These are phyloP conservation scores for Lonchura striata DNA, from an alignment of 2,113 vertebrate species.

Conservation along the genomic window DNA sequence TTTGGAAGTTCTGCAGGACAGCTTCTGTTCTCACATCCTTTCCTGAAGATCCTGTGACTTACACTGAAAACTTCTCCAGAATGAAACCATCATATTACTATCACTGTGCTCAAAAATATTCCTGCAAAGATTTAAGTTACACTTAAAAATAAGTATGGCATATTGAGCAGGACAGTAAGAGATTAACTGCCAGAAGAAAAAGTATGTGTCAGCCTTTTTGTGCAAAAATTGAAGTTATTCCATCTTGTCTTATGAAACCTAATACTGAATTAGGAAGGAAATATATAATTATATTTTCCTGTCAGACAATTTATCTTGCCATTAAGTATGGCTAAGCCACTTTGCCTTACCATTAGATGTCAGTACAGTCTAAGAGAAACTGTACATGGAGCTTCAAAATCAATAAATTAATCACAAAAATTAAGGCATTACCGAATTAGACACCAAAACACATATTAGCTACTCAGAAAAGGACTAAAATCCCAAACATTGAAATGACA, in stretches of 20 bases:
- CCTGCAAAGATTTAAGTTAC: neutral
- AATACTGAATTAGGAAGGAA: neutral
- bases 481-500: neutral
- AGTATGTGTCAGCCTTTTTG: neutral
- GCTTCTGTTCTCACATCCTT: neutral
- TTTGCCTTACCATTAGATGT: conserved; percentile 70
- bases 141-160: neutral
- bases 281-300: neutral
- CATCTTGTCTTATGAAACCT: neutral
- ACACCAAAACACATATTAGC: neutral
- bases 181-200: neutral
- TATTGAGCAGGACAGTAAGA: neutral
- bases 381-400: neutral
- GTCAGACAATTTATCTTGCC: conserved; percentile 25
- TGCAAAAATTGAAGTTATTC: neutral
- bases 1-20: neutral
- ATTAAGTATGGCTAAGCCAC: conserved; percentile 31
- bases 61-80: neutral
- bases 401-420: conserved; percentile 22
- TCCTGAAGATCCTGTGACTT: neutral
- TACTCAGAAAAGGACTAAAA: neutral
- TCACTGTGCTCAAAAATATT: neutral
- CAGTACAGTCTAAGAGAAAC: conserved; percentile 56
- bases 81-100: neutral
- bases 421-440: neutral